These are phyloP conservation scores for Psettodes erumei DNA, from an alignment of 2,113 vertebrate species.

Conservation along the genomic window DNA sequence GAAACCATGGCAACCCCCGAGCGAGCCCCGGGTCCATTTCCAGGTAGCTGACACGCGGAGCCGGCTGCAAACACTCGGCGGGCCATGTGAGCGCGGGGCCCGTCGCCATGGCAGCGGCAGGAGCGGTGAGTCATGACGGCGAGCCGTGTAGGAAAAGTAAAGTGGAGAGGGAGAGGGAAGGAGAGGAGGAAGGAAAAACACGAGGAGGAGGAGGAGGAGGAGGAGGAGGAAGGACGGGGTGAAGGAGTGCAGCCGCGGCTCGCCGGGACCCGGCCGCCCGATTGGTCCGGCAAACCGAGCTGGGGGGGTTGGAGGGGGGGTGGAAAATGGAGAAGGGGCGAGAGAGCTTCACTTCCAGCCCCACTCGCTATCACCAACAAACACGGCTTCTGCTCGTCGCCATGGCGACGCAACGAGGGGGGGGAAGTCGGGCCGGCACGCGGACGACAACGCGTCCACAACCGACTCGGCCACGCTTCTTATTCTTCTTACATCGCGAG, in stretches of 20 bases:
- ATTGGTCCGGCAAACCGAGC: constrained; percentile 54
- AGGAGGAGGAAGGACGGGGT: constrained; percentile 44
- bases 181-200: constrained; percentile 16
- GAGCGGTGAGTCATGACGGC: constrained; percentile 78
- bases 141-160: constrained; percentile 75
- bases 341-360: constrained; percentile 51
- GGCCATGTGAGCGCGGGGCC: constrained; percentile 69
- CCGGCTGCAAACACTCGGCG: constrained; percentile 69
- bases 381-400: constrained; percentile 57
- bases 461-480: no score
- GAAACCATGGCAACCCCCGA: constrained; percentile 64
- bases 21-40: constrained; percentile 23
- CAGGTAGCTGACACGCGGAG: constrained; percentile 62
- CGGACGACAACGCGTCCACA: no score
- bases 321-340: constrained; percentile 65
- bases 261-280: constrained; percentile 67
- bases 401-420: constrained; percentile 49
- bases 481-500: no score
- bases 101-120: constrained; percentile 77
- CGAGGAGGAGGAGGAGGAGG: constrained; percentile 1
- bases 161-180: constrained; percentile 56
- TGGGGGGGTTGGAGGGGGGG: constrained; percentile 55
- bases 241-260: constrained; percentile 57
- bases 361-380: constrained; percentile 43
- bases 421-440: constrained; percentile 41